Conservation (phyloP, 2,888 invertebrate species). For the Cerceris ruficornis region DNA sequence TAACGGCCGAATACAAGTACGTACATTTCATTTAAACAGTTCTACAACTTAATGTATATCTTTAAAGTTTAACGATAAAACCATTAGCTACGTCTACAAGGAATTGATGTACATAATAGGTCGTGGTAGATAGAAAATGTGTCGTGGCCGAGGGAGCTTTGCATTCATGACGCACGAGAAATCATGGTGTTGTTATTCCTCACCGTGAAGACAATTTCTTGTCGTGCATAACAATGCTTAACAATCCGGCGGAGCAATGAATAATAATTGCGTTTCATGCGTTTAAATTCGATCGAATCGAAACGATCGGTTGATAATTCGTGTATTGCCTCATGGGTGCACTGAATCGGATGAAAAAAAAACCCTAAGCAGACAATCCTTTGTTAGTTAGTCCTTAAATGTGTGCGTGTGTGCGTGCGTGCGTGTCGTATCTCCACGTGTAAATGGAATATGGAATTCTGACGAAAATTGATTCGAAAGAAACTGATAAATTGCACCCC, state of each 20-base stretch:
- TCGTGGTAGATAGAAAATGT: conserved; percentile 66
- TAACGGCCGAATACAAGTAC: conserved; percentile 30
- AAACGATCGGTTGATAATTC: neutral
- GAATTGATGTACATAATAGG: conserved; percentile 78
- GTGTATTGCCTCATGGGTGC: conserved; percentile 54
- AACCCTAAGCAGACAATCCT: conserved; percentile 76
- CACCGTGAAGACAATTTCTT: neutral
- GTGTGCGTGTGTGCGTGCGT: conserved; percentile 32
- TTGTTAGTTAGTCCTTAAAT: conserved; percentile 70
- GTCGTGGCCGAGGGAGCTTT: conserved; percentile 66
- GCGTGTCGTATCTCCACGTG: conserved; percentile 63
- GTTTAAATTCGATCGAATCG: conserved; percentile 5
- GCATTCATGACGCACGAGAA: conserved; percentile 53
- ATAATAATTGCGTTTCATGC: neutral
- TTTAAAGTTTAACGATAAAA: conserved; percentile 52
- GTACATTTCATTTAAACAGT: conserved; percentile 49
- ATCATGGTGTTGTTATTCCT: conserved; percentile 14
- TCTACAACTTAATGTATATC: conserved; percentile 60
- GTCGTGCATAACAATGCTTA: neutral
- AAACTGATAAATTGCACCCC: conserved; percentile 42
- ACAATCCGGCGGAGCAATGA: neutral
- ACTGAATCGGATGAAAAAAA: conserved; percentile 70
- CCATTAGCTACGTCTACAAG: conserved; percentile 73
- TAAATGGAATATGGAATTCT: conserved; percentile 67
- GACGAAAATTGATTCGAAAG: conserved; percentile 75